Evolutionary conservation across 1,140 invertebrate species (phyloP), one percentile per base, ranked within the genome.

Genomic region (Amyelois transitella): DNA sequence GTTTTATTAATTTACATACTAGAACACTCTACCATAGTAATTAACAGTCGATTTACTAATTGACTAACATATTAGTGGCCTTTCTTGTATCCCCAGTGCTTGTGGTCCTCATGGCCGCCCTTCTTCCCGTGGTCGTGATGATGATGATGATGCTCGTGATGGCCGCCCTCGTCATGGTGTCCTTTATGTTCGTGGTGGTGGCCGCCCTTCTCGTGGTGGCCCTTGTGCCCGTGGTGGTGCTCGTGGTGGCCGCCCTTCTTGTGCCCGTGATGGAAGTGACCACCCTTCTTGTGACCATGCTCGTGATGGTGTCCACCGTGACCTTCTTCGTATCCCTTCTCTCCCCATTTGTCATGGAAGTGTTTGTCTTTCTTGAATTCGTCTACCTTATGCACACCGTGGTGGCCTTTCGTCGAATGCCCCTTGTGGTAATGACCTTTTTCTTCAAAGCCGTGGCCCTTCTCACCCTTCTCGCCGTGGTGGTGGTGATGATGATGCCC

Each of bases 261-360:
- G 51, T 91, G 91, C 0, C 90, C 91, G 1, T 92, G 91, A 64
- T 93, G 93, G 81, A 93, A 91, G 62, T 92, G 90, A 21, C 90
- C 89, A 3, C 92, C 93, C 63, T 93, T 91, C 63, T 94, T 92
- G 60, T 91, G 91, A 10, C 90, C 91, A 48, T 93, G 92, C 48
- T 91, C 90, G 22, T 92, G 90, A 57, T 94, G 92, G 61, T 91
- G 90, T 18, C 90, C 89, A 0, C 93, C 93, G 65, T 94, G 90
- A 18, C 89, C 86, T 67, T 91, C 89, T 62, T 93, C 90, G 58
- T 91, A 90, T 0, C 93, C 94, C 7, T 91, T 91, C 50, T 93
- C 93, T 64, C 94, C 92, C 63, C 90, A 90, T 64, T 95, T 93
- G 43, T 95, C 92, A 67, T 94, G 94, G 86, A 94, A 94, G 60